phyloP scores from a whole-genome alignment of 2,888 invertebrate genomes.

The Ormyrus thymus region DNA sequence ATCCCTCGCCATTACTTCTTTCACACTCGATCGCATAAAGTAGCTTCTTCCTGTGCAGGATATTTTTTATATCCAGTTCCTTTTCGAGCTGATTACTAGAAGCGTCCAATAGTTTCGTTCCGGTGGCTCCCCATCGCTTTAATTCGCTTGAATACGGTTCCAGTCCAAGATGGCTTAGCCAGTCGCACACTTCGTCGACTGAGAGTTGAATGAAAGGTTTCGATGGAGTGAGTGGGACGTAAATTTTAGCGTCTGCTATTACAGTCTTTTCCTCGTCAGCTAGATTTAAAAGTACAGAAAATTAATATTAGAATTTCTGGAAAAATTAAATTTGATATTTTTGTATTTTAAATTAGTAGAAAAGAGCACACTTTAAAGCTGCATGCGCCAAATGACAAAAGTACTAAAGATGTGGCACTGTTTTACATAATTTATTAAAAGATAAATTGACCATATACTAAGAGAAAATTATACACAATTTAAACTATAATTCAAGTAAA shows the following conservation, averaged over 20 bases:
- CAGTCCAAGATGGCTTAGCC: constrained; percentile 87
- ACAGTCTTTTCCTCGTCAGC: constrained; percentile 81
- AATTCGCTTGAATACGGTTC: constrained; percentile 88
- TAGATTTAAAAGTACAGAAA: constrained; percentile 66
- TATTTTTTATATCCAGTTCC: constrained; percentile 88
- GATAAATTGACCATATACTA: too few relatives aligned
- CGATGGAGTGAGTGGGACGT: constrained; percentile 59
- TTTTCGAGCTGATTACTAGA: constrained; percentile 91
- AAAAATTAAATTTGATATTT: too few relatives aligned
- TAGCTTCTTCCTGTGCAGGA: constrained; percentile 94
- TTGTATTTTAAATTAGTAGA: neutral
- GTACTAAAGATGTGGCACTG: too few relatives aligned
- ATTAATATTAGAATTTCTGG: neutral
- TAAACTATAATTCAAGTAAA: too few relatives aligned
- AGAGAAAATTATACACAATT: too few relatives aligned
- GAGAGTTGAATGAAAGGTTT: constrained; percentile 88
- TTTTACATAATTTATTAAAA: too few relatives aligned
- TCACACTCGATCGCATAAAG: constrained; percentile 75
- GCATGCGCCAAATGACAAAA: neutral
- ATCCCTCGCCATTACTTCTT: constrained; percentile 65
- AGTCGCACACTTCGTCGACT: constrained; percentile 86
- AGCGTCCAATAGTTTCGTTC: constrained; percentile 87
- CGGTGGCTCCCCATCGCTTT: constrained; percentile 88
- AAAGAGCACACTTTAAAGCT: neutral
- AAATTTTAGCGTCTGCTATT: constrained; percentile 74